phyloP scores from a whole-genome alignment of 1,140 invertebrate species.

The Theocolax elegans region DNA sequence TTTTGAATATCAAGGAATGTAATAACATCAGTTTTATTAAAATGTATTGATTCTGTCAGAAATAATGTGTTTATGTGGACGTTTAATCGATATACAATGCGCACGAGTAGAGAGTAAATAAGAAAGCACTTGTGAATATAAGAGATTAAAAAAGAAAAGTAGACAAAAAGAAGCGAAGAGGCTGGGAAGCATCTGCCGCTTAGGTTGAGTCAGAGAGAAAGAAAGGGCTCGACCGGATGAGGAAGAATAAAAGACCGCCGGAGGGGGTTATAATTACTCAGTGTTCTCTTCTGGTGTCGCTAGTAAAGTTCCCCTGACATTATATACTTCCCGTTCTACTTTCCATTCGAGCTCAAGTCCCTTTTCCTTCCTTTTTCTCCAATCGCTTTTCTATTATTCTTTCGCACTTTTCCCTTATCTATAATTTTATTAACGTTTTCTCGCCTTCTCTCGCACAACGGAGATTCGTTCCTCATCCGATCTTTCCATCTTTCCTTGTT shows the following conservation, averaged over 20 bases:
- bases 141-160: constrained; percentile 43
- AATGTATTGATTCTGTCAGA: no score
- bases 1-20: no score
- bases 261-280: constrained; percentile 47
- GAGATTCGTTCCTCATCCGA: constrained; percentile 11
- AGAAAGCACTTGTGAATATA: constrained; percentile 32
- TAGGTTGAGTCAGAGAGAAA: not conserved
- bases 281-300: constrained; percentile 41
- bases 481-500: constrained; percentile 9
- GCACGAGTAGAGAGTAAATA: no score
- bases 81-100: no score
- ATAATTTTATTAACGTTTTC: constrained; percentile 6
- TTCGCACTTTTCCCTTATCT: not conserved
- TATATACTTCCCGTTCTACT: constrained; percentile 29
- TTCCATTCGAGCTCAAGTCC: not conserved
- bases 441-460: constrained; percentile 3
- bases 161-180: not conserved
- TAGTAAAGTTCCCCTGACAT: constrained; percentile 39
- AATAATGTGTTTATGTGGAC: no score
- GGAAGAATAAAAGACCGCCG: constrained; percentile 32
- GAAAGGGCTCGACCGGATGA: not conserved
- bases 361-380: not conserved
- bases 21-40: no score
- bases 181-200: constrained; percentile 24
- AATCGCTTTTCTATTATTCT: constrained; percentile 19